A percentile compares a stretch with the other conserved stretches of the same genome.
Evolutionary conservation across 1,140 invertebrate genomes (phyloP).

Genomic region (Drosophila varians): DNA sequence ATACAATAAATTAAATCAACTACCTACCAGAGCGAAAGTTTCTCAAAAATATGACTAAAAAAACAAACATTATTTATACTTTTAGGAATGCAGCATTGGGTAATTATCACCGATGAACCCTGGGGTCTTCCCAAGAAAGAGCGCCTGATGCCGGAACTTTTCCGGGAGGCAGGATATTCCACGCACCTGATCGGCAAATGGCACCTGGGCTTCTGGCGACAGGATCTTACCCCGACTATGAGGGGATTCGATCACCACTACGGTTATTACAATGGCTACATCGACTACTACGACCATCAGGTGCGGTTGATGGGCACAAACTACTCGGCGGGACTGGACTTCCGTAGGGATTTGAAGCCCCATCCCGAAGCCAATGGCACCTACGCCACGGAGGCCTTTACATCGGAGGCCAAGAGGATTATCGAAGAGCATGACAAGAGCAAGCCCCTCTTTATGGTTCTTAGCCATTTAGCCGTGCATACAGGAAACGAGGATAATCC

Average conservation of each 20-base stretch:
- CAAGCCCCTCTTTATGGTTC: conserved; percentile 90
- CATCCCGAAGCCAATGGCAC: conserved; percentile 86
- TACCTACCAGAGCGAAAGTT: not conserved
- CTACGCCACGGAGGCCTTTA: conserved; percentile 92
- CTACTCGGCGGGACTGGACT: conserved; percentile 86
- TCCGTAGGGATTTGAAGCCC: conserved; percentile 86
- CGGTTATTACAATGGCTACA: conserved; percentile 92
- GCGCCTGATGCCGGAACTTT: conserved; percentile 90
- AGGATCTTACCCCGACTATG: conserved; percentile 89
- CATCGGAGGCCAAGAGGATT: conserved; percentile 87
- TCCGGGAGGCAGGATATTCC: conserved; percentile 90
- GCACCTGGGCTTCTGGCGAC: conserved; percentile 91
- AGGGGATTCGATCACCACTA: conserved; percentile 93
- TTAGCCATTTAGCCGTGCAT: conserved; percentile 92
- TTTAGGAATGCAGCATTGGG: conserved; percentile 91
- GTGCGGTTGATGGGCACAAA: conserved; percentile 84
- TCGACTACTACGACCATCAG: conserved; percentile 92
- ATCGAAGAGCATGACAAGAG: conserved; percentile 87
- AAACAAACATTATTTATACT: not conserved
- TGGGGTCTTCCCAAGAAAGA: conserved; percentile 90
- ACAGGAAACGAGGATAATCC: conserved; percentile 88
- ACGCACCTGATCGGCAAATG: conserved; percentile 95
- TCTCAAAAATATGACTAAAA: not conserved
- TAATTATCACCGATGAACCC: conserved; percentile 89
- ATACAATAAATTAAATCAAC: not conserved